phyloP scores from a whole-genome alignment of 2,113 vertebrate genomes.

The Ptychochromis oligacanthus region DNA sequence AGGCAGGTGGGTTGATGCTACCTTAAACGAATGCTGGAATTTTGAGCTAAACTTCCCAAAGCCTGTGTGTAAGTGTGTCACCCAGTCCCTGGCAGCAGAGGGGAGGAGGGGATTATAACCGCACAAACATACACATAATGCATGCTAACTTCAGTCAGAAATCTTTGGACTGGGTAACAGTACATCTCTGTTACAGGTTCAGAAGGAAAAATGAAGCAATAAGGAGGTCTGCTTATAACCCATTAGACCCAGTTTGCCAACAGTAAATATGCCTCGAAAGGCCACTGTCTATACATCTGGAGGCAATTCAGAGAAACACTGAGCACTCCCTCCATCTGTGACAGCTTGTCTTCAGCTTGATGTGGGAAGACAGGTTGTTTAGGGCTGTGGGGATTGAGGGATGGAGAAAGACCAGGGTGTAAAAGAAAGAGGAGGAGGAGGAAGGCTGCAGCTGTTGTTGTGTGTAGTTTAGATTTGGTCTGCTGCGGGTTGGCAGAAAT shows the following conservation, averaged over 20 bases:
- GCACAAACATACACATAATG: conserved; percentile 27
- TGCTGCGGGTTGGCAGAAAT: conserved; percentile 33
- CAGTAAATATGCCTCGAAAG: conserved; percentile 17
- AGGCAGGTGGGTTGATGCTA: conserved; percentile 55
- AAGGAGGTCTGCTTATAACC: neutral
- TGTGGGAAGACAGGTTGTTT: conserved; percentile 72
- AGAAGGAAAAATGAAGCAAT: neutral
- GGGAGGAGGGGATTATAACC: conserved; percentile 31
- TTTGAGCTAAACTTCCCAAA: conserved; percentile 50
- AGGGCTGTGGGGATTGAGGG: conserved; percentile 55
- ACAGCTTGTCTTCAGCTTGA: conserved; percentile 66
- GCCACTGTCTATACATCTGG: neutral
- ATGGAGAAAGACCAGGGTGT: conserved; percentile 48
- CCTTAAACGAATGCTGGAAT: conserved; percentile 60
- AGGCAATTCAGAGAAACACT: conserved; percentile 4
- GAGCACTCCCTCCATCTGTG: conserved; percentile 43
- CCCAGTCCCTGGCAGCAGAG: conserved; percentile 32
- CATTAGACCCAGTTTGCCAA: conserved; percentile 15
- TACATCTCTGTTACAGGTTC: neutral
- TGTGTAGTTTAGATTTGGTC: conserved; percentile 49
- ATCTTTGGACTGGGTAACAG: neutral
- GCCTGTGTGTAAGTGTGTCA: conserved; percentile 59
- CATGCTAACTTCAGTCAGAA: conserved; percentile 14
- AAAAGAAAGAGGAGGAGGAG: conserved; percentile 12
- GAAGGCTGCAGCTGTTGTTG: conserved; percentile 72